Conservation (phyloP, 1,140 invertebrate species). For the Musca domestica region DNA sequence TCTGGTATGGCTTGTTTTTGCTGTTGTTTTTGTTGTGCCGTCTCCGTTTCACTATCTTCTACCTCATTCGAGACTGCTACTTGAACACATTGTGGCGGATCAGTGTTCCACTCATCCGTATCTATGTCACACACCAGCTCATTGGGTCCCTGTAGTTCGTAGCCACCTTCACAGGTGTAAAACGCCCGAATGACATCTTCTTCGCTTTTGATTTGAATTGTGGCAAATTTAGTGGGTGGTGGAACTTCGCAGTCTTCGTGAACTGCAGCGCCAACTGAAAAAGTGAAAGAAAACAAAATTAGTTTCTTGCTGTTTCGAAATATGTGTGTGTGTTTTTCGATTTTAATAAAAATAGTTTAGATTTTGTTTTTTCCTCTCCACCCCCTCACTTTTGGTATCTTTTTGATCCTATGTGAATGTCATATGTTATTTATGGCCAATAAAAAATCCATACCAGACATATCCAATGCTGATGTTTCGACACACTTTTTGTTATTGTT, state of each 20-base stretch:
- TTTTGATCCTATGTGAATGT: too few species aligned
- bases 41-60: not conserved
- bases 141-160: slow-evolving; percentile 30
- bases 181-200: slow-evolving; percentile 33
- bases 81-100: slow-evolving; percentile 39
- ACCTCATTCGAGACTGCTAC: slow-evolving; percentile 19
- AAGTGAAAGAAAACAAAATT: too few species aligned
- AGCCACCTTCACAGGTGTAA: slow-evolving; percentile 40
- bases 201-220: slow-evolving; percentile 26
- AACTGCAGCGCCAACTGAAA: slow-evolving; percentile 26
- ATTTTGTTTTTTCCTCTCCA: too few species aligned
- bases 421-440: too few species aligned
- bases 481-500: too few species aligned
- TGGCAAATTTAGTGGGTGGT: slow-evolving; percentile 35
- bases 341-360: too few species aligned
- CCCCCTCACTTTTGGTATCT: too few species aligned
- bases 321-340: too few species aligned
- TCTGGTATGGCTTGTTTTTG: slow-evolving; percentile 38
- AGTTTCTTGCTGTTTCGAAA: too few species aligned
- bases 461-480: too few species aligned
- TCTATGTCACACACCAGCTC: slow-evolving; percentile 37
- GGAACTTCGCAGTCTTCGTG: slow-evolving; percentile 36
- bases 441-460: too few species aligned
- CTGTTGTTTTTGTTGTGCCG: slow-evolving; percentile 15
- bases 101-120: slow-evolving; percentile 42